Percentiles rank a stretch among this genome's conserved stretches.
Conservation (phyloP, 2,888 invertebrate genomes). For the Nemurella pictetii region DNA sequence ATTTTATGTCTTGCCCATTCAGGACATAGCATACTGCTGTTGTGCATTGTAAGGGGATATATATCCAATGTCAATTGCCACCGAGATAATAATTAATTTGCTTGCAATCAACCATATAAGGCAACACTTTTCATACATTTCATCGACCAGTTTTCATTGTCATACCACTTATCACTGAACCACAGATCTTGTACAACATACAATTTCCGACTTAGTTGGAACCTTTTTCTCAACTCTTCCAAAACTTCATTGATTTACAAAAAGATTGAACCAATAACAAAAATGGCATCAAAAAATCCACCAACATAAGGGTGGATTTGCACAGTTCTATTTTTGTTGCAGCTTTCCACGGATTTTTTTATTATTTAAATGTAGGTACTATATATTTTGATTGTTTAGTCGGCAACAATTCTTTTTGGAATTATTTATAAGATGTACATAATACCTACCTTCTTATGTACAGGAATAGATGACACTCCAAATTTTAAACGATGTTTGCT, state of each 20-base stretch:
- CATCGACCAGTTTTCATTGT: background rate
- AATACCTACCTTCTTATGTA: background rate
- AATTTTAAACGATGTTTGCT: conserved; percentile 54
- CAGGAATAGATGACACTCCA: background rate
- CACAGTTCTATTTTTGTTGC: too few relatives aligned
- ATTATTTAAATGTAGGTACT: background rate
- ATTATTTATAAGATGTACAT: background rate
- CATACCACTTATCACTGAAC: background rate
- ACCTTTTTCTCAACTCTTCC: background rate
- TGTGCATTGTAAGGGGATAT: background rate
- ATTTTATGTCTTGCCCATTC: too few relatives aligned
- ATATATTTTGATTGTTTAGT: background rate
- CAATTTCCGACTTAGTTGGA: background rate
- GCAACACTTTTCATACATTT: background rate
- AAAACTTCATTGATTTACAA: background rate
- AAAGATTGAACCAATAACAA: background rate
- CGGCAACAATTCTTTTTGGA: background rate
- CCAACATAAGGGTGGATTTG: background rate
- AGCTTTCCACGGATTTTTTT: too few relatives aligned
- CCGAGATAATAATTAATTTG: background rate
- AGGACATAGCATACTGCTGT: too few relatives aligned
- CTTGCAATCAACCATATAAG: background rate
- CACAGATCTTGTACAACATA: background rate
- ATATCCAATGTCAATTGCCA: background rate
- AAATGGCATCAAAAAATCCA: background rate